Evolutionary conservation across 2,888 invertebrate species (phyloP).

Genomic region (Chrysotoxum bicinctum): DNA sequence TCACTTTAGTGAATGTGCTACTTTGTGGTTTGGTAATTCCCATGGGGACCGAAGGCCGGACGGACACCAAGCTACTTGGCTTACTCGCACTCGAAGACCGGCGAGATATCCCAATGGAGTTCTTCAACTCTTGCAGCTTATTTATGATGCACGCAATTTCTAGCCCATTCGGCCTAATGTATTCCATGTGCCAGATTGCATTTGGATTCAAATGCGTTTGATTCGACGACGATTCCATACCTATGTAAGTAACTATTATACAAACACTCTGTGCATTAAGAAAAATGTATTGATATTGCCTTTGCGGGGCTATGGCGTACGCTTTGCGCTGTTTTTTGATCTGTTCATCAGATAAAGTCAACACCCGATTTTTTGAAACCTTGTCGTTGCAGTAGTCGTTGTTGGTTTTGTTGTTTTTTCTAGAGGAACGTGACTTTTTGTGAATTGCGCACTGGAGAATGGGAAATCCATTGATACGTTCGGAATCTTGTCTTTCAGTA

Average conservation of each 20-base stretch:
- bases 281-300: conserved; percentile 29
- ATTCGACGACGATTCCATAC: conserved; percentile 36
- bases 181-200: conserved; percentile 61
- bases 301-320: conserved; percentile 7
- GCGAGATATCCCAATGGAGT: conserved; percentile 47
- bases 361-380: conserved; percentile 45
- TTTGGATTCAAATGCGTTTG: conserved; percentile 64
- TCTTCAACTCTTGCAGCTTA: conserved; percentile 49
- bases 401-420: neutral
- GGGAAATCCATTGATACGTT: conserved; percentile 40
- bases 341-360: conserved; percentile 65
- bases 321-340: conserved; percentile 59
- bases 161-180: conserved; percentile 57
- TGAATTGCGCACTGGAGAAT: conserved; percentile 49
- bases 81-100: neutral
- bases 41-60: conserved; percentile 31
- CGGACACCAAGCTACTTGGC: conserved; percentile 6
- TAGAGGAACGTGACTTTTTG: conserved; percentile 61
- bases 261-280: conserved; percentile 10
- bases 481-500: conserved; percentile 53
- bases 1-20: conserved; percentile 39
- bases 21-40: conserved; percentile 37
- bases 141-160: conserved; percentile 66
- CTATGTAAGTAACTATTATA: neutral
- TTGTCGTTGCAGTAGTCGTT: neutral